phyloP scores from a whole-genome alignment of 1,140 invertebrate species.

The Drosophila parabipectinata region DNA sequence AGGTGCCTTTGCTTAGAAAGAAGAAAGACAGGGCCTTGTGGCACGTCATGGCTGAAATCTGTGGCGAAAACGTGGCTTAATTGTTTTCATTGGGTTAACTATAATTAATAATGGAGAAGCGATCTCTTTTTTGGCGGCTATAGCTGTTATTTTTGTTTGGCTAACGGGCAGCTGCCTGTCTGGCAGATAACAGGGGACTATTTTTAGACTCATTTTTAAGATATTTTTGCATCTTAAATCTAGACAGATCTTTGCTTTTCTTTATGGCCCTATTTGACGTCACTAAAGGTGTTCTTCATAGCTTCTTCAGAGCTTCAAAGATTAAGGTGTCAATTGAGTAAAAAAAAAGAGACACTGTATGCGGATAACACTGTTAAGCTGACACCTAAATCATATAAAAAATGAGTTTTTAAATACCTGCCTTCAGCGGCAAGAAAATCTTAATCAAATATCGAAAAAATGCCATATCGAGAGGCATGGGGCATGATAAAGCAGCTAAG shows the following conservation, averaged over 20 bases:
- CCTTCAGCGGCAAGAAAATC: constrained; percentile 19
- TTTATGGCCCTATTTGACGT: neutral
- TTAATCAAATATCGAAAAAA: constrained; percentile 41
- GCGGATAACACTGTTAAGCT: constrained; percentile 47
- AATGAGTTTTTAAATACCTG: constrained; percentile 53
- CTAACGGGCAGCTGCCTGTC: constrained; percentile 35
- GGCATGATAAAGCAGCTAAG: constrained; percentile 69
- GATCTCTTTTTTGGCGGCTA: constrained; percentile 8
- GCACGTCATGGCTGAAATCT: constrained; percentile 19
- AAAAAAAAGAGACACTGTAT: constrained; percentile 16
- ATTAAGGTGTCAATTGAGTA: constrained; percentile 67
- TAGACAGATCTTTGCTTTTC: neutral
- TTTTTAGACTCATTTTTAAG: constrained; percentile 9
- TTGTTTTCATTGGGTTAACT: constrained; percentile 72
- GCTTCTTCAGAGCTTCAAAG: neutral
- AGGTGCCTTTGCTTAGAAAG: constrained; percentile 15
- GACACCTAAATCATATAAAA: constrained; percentile 50
- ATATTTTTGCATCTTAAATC: constrained; percentile 28
- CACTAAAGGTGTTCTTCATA: too few species aligned
- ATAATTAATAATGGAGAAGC: constrained; percentile 53
- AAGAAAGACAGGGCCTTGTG: neutral
- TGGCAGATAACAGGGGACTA: constrained; percentile 40
- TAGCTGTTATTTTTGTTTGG: constrained; percentile 12
- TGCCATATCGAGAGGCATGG: constrained; percentile 22
- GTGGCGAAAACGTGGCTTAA: constrained; percentile 46